Base-by-base conservation (phyloP, 2,113 vertebrate genomes). In the Triplophysa tibetana region DNA sequence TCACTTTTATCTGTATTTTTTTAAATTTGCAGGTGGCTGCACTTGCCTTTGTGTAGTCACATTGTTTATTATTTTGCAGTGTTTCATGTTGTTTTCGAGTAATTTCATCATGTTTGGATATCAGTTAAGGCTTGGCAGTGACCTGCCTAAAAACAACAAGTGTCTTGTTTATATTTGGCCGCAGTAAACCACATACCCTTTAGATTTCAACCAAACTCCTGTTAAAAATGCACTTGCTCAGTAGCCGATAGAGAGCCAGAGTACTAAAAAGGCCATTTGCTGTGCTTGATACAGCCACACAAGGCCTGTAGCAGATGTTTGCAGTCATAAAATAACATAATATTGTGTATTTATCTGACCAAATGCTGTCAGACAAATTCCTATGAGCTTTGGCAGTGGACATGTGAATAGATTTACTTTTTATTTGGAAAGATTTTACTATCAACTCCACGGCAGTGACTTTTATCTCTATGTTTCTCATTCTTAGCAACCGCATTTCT, bases 101-200 rank as follows among this genome's bases (percentile, higher is more conserved):
- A 70, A 43, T 70, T 78, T 23, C 12, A 45, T 14, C 67, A 52
- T 79, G 43, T 67, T 67, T 54, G 26, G 41, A 58, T 33, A 29
- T 77, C 48, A 19, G 60, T n/a, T 29, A 8, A 16, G 9, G 1
- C 14, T 72, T 82, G 60, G 33, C 41, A 82, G 33, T 60, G 38
- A 58, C 24, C 12, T 16, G 43, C 19, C 67, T 45, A 24, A 72
- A n/a, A 82, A 73, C 26, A 78, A 77, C 48, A 60, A 70, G 24
- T 79, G 54, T 48, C 24, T 70, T 61, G 67, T 70, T 62, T 23
- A 19, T 23, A 60, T 7, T 33, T 1, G 33, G 33, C 33, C 33
- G 24, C 52, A 82, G 19, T 41, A 38, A 70, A 48, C 8, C 21
- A 41, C 45, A 63, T 50, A 38, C 48, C 52, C 8, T 3, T 48